These are phyloP conservation scores for Bombylius discolor DNA, from an alignment of 2,888 invertebrate genomes.

Conservation along the genomic window DNA sequence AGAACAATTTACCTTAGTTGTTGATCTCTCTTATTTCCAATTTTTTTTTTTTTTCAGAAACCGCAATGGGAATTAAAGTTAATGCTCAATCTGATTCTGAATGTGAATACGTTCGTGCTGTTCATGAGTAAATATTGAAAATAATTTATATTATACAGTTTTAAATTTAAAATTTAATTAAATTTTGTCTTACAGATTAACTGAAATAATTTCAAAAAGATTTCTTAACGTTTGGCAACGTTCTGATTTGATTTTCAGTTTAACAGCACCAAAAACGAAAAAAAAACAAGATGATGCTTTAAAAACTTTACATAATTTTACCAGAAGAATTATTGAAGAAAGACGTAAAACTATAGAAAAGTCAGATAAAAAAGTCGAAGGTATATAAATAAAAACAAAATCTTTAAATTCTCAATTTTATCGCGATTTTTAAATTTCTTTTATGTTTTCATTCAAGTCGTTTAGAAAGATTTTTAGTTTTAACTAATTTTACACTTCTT, in stretches of 20 bases:
- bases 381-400: background rate
- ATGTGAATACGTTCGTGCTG: conserved; percentile 55
- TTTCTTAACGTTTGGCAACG: conserved; percentile 23
- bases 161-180: background rate
- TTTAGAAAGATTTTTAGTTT: no score
- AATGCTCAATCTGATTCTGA: conserved; percentile 44
- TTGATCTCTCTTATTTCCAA: no score
- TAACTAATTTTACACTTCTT: background rate
- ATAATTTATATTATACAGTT: background rate
- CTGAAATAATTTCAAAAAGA: conserved; percentile 20
- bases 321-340: conserved; percentile 25
- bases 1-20: no score
- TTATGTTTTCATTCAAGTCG: no score
- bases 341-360: conserved; percentile 20
- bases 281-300: conserved; percentile 19
- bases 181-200: conserved; percentile 8
- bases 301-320: conserved; percentile 27
- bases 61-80: conserved; percentile 29
- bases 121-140: conserved; percentile 42
- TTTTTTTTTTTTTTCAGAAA: conserved; percentile 15
- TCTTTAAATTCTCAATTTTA: no score
- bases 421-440: no score
- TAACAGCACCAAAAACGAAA: conserved; percentile 18
- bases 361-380: conserved; percentile 11
- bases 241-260: conserved; percentile 20